Base-by-base conservation (phyloP, 2,888 invertebrate genomes). In the Melipona bicolor region DNA sequence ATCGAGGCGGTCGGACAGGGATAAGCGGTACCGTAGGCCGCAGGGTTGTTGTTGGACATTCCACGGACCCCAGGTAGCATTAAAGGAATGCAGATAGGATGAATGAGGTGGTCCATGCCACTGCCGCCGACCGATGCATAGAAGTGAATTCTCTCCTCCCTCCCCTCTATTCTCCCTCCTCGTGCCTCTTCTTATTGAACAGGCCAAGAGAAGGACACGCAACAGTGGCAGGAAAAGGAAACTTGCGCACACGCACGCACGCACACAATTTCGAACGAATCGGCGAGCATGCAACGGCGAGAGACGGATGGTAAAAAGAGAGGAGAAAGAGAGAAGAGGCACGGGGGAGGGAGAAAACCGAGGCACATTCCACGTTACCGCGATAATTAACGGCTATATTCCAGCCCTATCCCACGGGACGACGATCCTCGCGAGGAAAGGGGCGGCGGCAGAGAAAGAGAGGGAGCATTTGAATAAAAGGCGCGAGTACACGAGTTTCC, bases 51-150 rank as follows among this genome's bases (percentile, higher is more conserved):
- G 83, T 67, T 86, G 88, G 82, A 85, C 92, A 93, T 93, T 94
- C 93, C 93, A 93, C 83, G 89, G 91, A 89, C 90, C 90, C 92
- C 93, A 93, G 93, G 93, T 93, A 93, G 93, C 93, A 92, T 92
- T 90, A 91, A 89, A 91, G 93, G 93, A 93, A 93, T 93, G 93
- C 91, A 93, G 93, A 93, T 93, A 90, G 93, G 92, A 93, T 93
- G 93, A 93, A 93, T 93, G 93, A 93, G 93, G 93, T 92, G 92
- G 93, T 93, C 93, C 91, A 88, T 91, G 92, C 91, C 91, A 92
- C 91, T 91, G 89, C 85, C 88, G 91, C 27, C 27, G 27, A 87
- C 89, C 87, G 90, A 90, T 89, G 86, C 87, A 81, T 84, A 88
- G 84, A 84, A 90, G 87, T 83, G 85, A 88, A 88, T 89, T 86